A percentile compares a stretch with the other conserved stretches of the same genome.
Conservation (phyloP, 2,888 invertebrate species). For the Leucoma salicis region DNA sequence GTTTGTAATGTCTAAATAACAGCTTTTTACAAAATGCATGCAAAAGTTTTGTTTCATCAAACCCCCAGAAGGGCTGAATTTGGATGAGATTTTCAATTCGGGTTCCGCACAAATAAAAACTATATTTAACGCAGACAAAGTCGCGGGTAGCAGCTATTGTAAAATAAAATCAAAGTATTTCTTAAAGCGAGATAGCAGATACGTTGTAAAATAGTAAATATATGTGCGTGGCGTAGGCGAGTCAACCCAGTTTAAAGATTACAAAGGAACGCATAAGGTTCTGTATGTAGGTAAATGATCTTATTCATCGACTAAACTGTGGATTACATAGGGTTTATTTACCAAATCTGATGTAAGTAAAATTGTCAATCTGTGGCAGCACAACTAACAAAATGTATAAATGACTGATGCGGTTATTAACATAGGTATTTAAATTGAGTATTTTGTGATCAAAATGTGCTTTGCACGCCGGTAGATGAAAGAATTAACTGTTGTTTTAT, state of each 20-base stretch:
- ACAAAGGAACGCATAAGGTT: constrained; percentile 33
- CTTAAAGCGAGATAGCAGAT: constrained; percentile 16
- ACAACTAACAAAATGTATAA: constrained; percentile 38
- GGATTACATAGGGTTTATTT: constrained; percentile 48
- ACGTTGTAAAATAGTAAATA: constrained; percentile 30
- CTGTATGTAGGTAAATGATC: constrained; percentile 42
- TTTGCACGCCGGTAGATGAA: constrained; percentile 25
- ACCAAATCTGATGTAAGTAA: constrained; percentile 49
- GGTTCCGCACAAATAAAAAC: too few relatives aligned
- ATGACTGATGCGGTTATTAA: constrained; percentile 21
- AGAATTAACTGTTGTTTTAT: constrained; percentile 36
- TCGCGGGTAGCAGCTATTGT: too few relatives aligned
- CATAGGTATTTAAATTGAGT: constrained; percentile 43
- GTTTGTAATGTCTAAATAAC: too few relatives aligned
- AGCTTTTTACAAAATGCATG: too few relatives aligned
- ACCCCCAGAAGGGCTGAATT: too few relatives aligned
- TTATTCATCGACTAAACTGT: constrained; percentile 40
- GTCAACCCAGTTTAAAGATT: constrained; percentile 38
- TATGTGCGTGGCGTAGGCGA: constrained; percentile 31
- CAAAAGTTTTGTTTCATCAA: too few relatives aligned
- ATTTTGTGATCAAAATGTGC: constrained; percentile 40
- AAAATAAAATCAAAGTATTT: constrained; percentile 13
- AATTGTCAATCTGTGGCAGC: constrained; percentile 37
- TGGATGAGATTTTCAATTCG: too few relatives aligned
- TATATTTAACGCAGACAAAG: too few relatives aligned